Evolutionary conservation across 1,140 invertebrate genomes (phyloP).

Genomic region (Calliphora vicina): DNA sequence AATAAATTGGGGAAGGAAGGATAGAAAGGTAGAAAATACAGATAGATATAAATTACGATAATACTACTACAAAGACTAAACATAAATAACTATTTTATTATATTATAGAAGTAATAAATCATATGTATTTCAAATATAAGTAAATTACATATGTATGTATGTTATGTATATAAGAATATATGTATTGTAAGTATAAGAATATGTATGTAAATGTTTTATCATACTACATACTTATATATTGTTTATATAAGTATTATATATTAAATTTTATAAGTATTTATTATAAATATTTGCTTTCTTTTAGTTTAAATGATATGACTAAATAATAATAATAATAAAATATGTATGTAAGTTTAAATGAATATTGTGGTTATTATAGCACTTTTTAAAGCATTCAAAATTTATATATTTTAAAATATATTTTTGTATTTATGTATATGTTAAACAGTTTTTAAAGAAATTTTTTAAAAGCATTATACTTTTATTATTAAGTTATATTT

Average conservation of each 20-base stretch:
- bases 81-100: background rate
- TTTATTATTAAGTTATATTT: too few species aligned
- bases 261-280: background rate
- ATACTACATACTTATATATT: too few species aligned
- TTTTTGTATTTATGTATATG: too few species aligned
- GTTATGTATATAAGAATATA: background rate
- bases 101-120: too few species aligned
- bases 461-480: too few species aligned
- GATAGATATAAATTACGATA: too few species aligned
- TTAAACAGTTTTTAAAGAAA: too few species aligned
- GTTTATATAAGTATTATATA: background rate
- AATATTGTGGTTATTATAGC: background rate
- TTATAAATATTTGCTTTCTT: background rate
- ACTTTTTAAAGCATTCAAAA: background rate
- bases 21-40: too few species aligned
- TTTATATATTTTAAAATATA: background rate
- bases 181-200: background rate
- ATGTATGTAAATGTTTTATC: too few species aligned
- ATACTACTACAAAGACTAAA: too few species aligned
- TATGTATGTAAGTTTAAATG: background rate
- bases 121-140: background rate
- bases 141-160: background rate
- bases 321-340: background rate
- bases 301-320: background rate
- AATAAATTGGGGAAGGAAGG: too few species aligned